Evolutionary conservation across 2,888 invertebrate genomes (phyloP).

Genomic region (Cephus spinipes): DNA sequence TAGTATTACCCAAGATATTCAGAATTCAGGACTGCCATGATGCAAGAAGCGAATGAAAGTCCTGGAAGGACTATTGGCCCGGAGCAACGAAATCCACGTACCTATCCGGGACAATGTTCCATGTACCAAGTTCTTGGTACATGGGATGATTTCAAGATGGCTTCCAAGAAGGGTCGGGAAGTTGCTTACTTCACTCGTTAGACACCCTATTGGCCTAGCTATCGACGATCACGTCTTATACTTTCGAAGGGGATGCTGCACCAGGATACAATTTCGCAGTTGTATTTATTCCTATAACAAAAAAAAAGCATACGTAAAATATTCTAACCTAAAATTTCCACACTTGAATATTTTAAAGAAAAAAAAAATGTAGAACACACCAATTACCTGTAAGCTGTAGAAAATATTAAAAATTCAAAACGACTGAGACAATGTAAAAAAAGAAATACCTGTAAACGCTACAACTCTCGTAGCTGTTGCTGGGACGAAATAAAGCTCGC

Average conservation of each 20-base stretch:
- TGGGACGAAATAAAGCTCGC: not conserved
- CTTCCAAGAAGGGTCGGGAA: conserved; percentile 31
- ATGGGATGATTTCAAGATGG: not conserved
- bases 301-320: not conserved
- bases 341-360: not conserved
- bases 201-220: conserved; percentile 30
- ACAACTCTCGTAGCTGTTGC: not conserved
- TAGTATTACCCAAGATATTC: not conserved
- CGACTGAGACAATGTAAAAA: not conserved
- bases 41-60: conserved; percentile 4
- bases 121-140: not conserved
- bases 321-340: not conserved
- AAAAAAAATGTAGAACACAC: not conserved
- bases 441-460: not conserved
- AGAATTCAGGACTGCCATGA: not conserved
- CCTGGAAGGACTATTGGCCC: conserved; percentile 27
- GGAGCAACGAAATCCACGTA: conserved; percentile 50
- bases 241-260: not conserved
- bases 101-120: not conserved
- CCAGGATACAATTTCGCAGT: not conserved
- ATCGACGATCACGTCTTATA: conserved; percentile 24
- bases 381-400: not conserved
- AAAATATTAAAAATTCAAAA: not conserved
- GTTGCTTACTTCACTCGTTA: conserved; percentile 57
- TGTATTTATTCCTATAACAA: not conserved